Percentiles rank a stretch among this genome's conserved stretches.
Conservation (phyloP, 2,888 invertebrate species). For the Meghimatium bilineatum region DNA sequence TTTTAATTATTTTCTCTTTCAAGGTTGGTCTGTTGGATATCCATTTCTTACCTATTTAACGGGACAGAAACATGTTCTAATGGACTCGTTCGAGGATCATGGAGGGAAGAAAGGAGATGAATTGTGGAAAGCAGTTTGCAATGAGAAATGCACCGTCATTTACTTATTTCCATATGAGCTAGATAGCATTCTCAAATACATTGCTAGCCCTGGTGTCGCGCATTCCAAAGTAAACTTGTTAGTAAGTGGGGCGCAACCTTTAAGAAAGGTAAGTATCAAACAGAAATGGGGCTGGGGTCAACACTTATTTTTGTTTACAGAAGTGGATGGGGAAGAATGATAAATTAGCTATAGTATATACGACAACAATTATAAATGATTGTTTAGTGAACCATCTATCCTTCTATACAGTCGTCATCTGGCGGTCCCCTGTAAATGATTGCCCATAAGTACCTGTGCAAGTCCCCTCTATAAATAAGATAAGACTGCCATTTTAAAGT, state of each 20-base stretch:
- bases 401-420: too few relatives aligned
- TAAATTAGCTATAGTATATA: too few relatives aligned
- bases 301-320: too few relatives aligned
- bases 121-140: neutral
- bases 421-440: too few relatives aligned
- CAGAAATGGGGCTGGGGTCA: too few relatives aligned
- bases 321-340: too few relatives aligned
- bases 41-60: neutral
- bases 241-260: neutral
- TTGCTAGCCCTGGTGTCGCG: neutral
- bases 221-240: neutral
- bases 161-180: neutral
- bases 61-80: neutral
- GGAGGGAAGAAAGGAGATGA: neutral
- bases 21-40: constrained; percentile 9
- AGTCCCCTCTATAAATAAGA: too few relatives aligned
- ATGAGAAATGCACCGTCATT: neutral
- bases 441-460: too few relatives aligned
- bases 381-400: too few relatives aligned
- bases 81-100: neutral
- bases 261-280: constrained; percentile 8
- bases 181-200: constrained; percentile 11
- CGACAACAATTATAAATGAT: too few relatives aligned
- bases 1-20: neutral
- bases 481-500: too few relatives aligned